Evolutionary conservation across 2,113 vertebrate genomes (phyloP), one percentile per base, ranked within the genome.

Genomic region (Mesembrinibis cayennensis): DNA sequence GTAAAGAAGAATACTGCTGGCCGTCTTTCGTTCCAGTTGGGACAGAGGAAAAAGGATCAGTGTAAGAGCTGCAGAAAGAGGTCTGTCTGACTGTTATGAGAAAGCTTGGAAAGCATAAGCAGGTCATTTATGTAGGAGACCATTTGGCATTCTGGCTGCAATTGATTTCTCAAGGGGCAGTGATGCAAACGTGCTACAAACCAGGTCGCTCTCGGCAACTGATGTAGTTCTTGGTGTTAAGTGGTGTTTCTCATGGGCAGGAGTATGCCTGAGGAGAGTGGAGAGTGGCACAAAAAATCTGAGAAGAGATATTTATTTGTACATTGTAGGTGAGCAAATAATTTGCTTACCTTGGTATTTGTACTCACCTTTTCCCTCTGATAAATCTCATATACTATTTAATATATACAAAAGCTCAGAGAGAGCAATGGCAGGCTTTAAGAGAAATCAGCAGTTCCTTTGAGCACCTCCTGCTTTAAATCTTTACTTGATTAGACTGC

Each of bases 401-500:
- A 81, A 44, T 84, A 79, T 25, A 30, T 92, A 45, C 50, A 62
- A 55, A 90, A 91, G 76, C 40, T 32, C 61, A 87, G 65, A 45
- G 65, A 47, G 29, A 36, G 30, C 65, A 79, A 23, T 61, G 49
- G 45, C 30, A 56, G 62, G 71, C 65, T 95, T 71, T 66, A 87
- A 53, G 44, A 78, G 27, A 95, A 95, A 79, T 69, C 69, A 66
- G 34, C 53, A 88, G 70, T 82, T 87, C 49, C 65, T 93, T 87
- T 65, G 50, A 82, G 73, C 49, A 58, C 40, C 49, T 91, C 80
- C 81, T 85, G 10, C 83, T 93, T 84, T 94, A 92, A 95, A 95
- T 94, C 87, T 83, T 87, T 82, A 82, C 82, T 94, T 97, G 73
- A 87, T 96, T 89, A 87, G 80, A 79, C 63, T 89, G 93, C 77